Percentiles rank a stretch among this genome's conserved stretches.
These are phyloP conservation scores for Papilio gigon DNA, from an alignment of 2,888 invertebrate species.

Conservation along the genomic window DNA sequence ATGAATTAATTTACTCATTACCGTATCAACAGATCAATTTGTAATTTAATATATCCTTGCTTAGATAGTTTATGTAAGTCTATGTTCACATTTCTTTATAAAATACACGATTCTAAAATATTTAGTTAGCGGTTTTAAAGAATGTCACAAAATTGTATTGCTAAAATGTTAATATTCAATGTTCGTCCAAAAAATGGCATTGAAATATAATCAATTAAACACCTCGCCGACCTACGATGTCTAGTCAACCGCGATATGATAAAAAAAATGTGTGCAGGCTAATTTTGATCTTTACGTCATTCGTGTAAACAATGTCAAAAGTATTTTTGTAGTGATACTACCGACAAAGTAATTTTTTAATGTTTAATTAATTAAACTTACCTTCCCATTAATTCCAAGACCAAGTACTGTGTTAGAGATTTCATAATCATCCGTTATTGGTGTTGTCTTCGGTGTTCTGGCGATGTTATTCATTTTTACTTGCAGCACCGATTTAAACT, in stretches of 20 bases:
- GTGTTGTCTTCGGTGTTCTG: conserved; percentile 87
- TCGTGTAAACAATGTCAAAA: conserved; percentile 54
- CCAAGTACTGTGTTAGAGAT: conserved; percentile 97
- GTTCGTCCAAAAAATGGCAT: conserved; percentile 16
- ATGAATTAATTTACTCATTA: no score
- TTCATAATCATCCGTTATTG: conserved; percentile 94
- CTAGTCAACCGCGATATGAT: conserved; percentile 41
- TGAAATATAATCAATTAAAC: conserved; percentile 27
- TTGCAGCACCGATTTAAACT: conserved; percentile 48
- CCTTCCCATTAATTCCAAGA: conserved; percentile 98
- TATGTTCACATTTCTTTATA: no score
- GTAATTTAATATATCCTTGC: no score
- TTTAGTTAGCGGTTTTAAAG: not conserved
- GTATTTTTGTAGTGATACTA: conserved; percentile 28
- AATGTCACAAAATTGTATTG: not conserved
- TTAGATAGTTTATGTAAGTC: no score
- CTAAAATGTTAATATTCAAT: not conserved
- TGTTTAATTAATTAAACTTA: conserved; percentile 51
- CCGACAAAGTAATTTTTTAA: conserved; percentile 11
- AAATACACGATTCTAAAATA: not conserved
- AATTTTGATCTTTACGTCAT: conserved; percentile 54
- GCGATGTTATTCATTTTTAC: conserved; percentile 69
- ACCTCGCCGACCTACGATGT: conserved; percentile 27
- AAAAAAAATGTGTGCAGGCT: conserved; percentile 44
- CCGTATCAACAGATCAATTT: no score